phyloP scores from a whole-genome alignment of 2,888 invertebrate species.

The Nomada goodeniana region DNA sequence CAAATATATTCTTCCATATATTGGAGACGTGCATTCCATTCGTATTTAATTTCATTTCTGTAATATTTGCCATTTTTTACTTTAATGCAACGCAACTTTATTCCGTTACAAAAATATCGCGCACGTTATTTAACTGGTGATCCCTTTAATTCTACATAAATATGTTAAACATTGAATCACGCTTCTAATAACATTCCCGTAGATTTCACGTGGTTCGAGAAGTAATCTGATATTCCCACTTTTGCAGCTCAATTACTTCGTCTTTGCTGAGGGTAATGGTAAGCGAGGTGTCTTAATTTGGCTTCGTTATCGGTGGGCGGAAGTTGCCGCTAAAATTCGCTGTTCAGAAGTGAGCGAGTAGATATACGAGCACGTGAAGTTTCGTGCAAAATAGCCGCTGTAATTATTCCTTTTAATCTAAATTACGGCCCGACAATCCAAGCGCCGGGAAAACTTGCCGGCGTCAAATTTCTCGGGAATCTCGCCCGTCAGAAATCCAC shows the following conservation, averaged over 20 bases:
- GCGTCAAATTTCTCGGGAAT: constrained; percentile 52
- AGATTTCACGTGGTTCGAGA: not conserved
- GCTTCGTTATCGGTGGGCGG: constrained; percentile 28
- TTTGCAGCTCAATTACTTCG: constrained; percentile 11
- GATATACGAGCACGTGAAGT: constrained; percentile 51
- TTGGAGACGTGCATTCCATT: no score
- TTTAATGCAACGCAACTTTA: no score
- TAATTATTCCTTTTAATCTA: constrained; percentile 59
- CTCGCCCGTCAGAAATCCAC: constrained; percentile 25
- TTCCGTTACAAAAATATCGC: no score
- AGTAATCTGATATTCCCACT: not conserved
- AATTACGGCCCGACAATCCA: constrained; percentile 45
- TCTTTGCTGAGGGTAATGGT: not conserved
- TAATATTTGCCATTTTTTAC: no score
- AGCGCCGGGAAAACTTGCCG: constrained; percentile 32
- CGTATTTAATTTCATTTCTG: no score
- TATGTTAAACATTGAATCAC: no score
- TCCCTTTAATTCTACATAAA: no score
- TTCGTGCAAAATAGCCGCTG: constrained; percentile 49
- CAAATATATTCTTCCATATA: no score
- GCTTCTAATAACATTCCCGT: no score
- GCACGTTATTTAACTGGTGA: no score
- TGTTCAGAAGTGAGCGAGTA: constrained; percentile 24
- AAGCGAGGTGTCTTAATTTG: constrained; percentile 36
- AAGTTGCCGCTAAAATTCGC: constrained; percentile 29